Conservation (phyloP, 2,797 vertebrate genomes). For the Poecilia gillii region DNA sequence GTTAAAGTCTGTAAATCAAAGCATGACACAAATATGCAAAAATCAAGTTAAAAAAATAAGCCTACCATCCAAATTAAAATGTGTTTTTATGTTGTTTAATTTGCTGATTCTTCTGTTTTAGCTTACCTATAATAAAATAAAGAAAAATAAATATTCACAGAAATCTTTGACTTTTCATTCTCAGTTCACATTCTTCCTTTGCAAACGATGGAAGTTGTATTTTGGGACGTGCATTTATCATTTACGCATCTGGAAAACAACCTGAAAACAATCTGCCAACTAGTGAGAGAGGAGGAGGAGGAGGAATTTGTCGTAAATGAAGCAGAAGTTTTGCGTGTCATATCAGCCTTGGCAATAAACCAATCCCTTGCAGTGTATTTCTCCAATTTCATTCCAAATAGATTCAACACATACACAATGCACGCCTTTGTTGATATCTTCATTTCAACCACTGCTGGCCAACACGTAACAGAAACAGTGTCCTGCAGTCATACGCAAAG, state of each 20-base stretch:
- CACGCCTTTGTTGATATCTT: not conserved
- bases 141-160: not conserved
- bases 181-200: not conserved
- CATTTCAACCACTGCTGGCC: slow-evolving; percentile 6
- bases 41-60: not conserved
- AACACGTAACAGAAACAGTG: not conserved
- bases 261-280: not conserved
- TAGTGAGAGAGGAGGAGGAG: not conserved
- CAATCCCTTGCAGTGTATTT: not conserved
- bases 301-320: not conserved
- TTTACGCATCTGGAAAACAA: not conserved
- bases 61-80: not conserved
- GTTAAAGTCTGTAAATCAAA: not conserved
- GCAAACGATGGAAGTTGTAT: not conserved
- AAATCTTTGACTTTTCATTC: not conserved
- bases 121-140: not conserved
- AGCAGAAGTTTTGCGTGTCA: not conserved
- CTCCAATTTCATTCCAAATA: not conserved
- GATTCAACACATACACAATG: not conserved
- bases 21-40: not conserved
- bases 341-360: not conserved
- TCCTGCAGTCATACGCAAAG: slow-evolving; percentile 16
- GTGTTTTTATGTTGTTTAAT: not conserved
- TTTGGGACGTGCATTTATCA: not conserved
- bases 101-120: not conserved